A percentile compares a stretch with the other conserved stretches of the same genome.
phyloP scores from a whole-genome alignment of 2,113 vertebrate genomes.

The Menidia beryllina region DNA sequence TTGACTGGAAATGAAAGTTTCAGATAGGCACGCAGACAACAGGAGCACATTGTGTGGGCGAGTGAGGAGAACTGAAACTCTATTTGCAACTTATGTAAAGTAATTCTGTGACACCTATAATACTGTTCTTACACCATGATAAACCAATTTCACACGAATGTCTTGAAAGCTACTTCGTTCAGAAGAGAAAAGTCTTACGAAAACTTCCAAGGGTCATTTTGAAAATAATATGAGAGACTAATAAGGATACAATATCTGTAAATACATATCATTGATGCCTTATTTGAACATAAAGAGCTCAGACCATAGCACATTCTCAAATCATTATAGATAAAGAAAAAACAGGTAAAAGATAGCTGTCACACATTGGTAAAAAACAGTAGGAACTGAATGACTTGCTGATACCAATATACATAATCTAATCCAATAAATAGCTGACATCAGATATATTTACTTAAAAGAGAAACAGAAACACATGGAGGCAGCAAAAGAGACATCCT shows the following conservation, averaged over 20 bases:
- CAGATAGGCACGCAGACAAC: neutral
- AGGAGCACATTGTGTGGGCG: constrained; percentile 4
- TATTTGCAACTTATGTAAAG: constrained; percentile 39
- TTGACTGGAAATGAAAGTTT: neutral
- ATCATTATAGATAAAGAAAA: too few species aligned
- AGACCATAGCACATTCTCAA: too few species aligned
- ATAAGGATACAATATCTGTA: too few species aligned
- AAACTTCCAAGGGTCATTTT: too few species aligned
- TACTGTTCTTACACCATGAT: too few species aligned
- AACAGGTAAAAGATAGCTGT: neutral
- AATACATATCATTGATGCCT: too few species aligned
- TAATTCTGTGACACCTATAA: neutral
- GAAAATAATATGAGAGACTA: too few species aligned
- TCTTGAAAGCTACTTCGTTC: too few species aligned
- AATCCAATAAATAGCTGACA: neutral
- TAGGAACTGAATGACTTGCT: neutral
- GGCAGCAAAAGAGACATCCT: constrained; percentile 38
- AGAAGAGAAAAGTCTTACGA: too few species aligned
- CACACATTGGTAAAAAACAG: neutral
- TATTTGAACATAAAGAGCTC: too few species aligned
- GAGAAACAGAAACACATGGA: constrained; percentile 47
- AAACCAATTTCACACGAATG: too few species aligned
- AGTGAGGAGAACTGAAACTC: constrained; percentile 30
- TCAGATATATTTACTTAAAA: neutral
- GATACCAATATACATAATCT: neutral